These are phyloP conservation scores for Aplysia californica DNA, from an alignment of 1,140 invertebrate genomes.

Conservation along the genomic window DNA sequence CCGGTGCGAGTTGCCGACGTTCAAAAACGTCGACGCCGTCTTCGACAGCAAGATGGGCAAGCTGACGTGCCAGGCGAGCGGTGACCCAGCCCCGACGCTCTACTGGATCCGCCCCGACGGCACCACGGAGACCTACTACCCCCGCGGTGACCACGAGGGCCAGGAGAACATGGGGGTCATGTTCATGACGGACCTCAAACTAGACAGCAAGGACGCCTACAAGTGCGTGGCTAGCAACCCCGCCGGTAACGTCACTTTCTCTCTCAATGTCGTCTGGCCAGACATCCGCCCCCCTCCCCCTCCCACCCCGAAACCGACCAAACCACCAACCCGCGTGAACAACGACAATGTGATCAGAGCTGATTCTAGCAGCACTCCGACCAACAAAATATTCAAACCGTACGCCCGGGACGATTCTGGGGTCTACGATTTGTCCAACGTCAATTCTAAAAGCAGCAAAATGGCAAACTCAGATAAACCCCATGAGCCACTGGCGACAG, in stretches of 20 bases:
- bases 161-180: slow-evolving; percentile 55
- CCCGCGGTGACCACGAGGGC: slow-evolving; percentile 38
- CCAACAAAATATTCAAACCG: slow-evolving; percentile 27
- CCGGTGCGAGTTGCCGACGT: slow-evolving; percentile 62
- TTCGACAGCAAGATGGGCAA: slow-evolving; percentile 55
- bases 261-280: slow-evolving; percentile 63
- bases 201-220: slow-evolving; percentile 51
- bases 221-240: slow-evolving; percentile 65
- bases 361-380: slow-evolving; percentile 19
- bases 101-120: slow-evolving; percentile 64
- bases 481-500: not conserved
- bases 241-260: slow-evolving; percentile 65
- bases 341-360: slow-evolving; percentile 27
- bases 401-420: slow-evolving; percentile 23
- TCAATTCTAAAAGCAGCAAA: slow-evolving; percentile 31
- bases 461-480: not conserved
- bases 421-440: slow-evolving; percentile 29
- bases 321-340: slow-evolving; percentile 5
- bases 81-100: slow-evolving; percentile 63
- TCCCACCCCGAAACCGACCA: slow-evolving; percentile 3
- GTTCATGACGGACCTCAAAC: slow-evolving; percentile 48
- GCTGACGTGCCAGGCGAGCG: slow-evolving; percentile 60
- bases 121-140: slow-evolving; percentile 47
- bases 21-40: slow-evolving; percentile 62
- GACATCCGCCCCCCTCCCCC: slow-evolving; percentile 12